Evolutionary conservation across 2,888 invertebrate species (phyloP).

Genomic region (Caenorhabditis wallacei): DNA sequence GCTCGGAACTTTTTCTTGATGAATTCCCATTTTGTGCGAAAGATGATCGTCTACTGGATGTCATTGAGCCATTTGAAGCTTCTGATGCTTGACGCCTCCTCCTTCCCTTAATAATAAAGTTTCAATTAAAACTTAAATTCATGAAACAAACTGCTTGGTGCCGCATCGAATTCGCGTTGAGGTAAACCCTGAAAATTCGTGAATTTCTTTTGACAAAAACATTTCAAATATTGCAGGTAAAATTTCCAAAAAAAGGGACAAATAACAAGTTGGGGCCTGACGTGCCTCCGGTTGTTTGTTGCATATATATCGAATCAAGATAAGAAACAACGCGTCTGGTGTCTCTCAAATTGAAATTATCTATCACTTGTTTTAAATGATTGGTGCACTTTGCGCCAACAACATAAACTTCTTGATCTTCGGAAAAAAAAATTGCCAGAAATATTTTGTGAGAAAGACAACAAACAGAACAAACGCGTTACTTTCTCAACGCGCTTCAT

Average conservation of each 20-base stretch:
- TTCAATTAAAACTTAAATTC: neutral
- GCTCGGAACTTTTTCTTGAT: slow-evolving; percentile 41
- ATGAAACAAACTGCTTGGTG: slow-evolving; percentile 36
- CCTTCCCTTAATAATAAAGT: slow-evolving; percentile 18
- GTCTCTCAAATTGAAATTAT: slow-evolving; percentile 21
- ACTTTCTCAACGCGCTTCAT: slow-evolving; percentile 16
- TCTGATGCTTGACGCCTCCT: slow-evolving; percentile 52
- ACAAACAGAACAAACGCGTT: slow-evolving; percentile 6
- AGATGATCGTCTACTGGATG: slow-evolving; percentile 59
- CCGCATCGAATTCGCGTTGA: slow-evolving; percentile 18
- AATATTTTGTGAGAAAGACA: slow-evolving; percentile 4
- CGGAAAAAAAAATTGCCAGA: slow-evolving; percentile 7
- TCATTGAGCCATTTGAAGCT: slow-evolving; percentile 52
- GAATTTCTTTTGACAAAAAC: neutral
- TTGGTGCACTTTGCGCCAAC: slow-evolving; percentile 43
- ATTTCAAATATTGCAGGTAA: neutral
- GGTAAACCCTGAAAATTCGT: slow-evolving; percentile 15
- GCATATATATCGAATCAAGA: slow-evolving; percentile 60
- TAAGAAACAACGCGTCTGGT: slow-evolving; percentile 42
- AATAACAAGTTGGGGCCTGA: slow-evolving; percentile 50
- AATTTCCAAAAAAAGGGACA: slow-evolving; percentile 24
- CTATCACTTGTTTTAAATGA: slow-evolving; percentile 37
- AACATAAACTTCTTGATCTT: slow-evolving; percentile 44
- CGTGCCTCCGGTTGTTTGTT: slow-evolving; percentile 47
- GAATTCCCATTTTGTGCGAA: slow-evolving; percentile 59